phyloP scores from a whole-genome alignment of 1,140 invertebrate genomes.

The Trichoplusia ni region DNA sequence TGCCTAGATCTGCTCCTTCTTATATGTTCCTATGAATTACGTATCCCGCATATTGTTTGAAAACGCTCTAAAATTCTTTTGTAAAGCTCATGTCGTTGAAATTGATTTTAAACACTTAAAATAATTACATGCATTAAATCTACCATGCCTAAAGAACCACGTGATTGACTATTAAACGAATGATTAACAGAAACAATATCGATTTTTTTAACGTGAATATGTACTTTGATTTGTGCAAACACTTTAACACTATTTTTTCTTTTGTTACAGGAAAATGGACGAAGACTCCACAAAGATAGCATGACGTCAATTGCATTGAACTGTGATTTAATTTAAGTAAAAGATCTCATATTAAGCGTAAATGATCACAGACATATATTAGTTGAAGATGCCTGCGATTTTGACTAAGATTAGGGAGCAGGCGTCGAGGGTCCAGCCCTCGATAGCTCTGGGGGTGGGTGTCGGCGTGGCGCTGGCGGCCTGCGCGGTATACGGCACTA shows the following conservation, averaged over 20 bases:
- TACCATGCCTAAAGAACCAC: too few species aligned
- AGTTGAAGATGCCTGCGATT: constrained; percentile 71
- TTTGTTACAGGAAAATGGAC: constrained; percentile 38
- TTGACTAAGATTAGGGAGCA: constrained; percentile 73
- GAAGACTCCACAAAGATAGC: constrained; percentile 12
- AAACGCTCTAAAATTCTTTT: too few species aligned
- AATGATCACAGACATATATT: constrained; percentile 2
- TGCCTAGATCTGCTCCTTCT: too few species aligned
- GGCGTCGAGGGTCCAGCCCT: constrained; percentile 78
- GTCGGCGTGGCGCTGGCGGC: constrained; percentile 71
- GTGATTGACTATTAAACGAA: too few species aligned
- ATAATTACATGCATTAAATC: too few species aligned
- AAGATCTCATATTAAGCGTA: constrained; percentile 41
- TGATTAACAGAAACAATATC: too few species aligned
- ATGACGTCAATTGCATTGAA: not conserved
- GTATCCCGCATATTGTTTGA: too few species aligned
- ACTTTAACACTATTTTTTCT: not conserved
- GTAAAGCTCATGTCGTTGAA: too few species aligned
- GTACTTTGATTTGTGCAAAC: too few species aligned
- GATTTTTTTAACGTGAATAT: too few species aligned
- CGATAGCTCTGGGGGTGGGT: constrained; percentile 82
- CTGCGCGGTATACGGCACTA: constrained; percentile 71
- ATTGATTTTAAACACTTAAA: too few species aligned
- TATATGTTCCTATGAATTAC: too few species aligned
- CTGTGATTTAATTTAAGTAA: constrained; percentile 13